Conservation (phyloP, 2,888 invertebrate species). For the Alentia gelatinosa region DNA sequence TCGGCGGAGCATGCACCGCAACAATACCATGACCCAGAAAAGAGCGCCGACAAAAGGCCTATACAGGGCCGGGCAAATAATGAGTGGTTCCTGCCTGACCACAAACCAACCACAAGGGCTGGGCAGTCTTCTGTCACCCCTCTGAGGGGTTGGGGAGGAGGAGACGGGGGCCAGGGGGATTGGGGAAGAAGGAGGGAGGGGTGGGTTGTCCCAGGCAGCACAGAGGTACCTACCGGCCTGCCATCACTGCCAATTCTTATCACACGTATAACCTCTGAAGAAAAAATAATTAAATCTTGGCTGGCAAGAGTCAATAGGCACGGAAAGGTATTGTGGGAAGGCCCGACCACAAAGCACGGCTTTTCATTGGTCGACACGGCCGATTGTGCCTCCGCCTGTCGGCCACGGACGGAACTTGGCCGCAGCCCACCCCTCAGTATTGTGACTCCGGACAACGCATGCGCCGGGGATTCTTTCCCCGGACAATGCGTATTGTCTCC, state of each 20-base stretch:
- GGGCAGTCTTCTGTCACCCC: background rate
- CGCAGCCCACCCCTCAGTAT: background rate
- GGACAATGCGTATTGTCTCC: slow-evolving; percentile 22
- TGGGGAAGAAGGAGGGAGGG: background rate
- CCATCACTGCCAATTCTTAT: slow-evolving; percentile 44
- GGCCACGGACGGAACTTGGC: background rate
- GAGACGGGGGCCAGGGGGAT: no score
- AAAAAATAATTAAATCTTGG: slow-evolving; percentile 50
- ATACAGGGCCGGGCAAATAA: background rate
- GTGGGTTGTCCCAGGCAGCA: background rate
- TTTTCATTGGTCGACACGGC: slow-evolving; percentile 17
- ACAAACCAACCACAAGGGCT: background rate
- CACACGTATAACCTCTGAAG: slow-evolving; percentile 45
- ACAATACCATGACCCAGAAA: slow-evolving; percentile 47
- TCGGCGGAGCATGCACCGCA: background rate
- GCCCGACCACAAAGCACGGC: background rate
- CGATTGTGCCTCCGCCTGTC: background rate
- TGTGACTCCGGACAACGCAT: background rate
- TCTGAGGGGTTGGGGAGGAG: background rate
- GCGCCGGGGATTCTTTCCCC: background rate
- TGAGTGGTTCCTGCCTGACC: background rate
- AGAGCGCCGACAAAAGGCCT: background rate
- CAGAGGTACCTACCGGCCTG: background rate
- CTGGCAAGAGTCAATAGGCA: slow-evolving; percentile 28
- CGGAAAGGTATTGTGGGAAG: background rate